Evolutionary conservation across 2,888 invertebrate genomes (phyloP).

Genomic region (Drosophila antonietae): DNA sequence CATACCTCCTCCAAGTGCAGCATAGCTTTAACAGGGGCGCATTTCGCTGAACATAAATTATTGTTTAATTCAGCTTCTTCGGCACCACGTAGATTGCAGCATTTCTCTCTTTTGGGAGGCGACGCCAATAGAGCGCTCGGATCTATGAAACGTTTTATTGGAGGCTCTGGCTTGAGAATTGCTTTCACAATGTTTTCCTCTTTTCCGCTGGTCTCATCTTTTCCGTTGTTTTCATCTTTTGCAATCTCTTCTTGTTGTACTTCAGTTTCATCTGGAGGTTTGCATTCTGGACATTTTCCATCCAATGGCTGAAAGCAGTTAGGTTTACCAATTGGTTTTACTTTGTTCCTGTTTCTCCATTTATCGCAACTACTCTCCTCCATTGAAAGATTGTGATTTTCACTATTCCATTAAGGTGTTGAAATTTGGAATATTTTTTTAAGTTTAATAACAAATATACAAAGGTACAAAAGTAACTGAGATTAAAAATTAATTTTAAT

Average conservation of each 20-base stretch:
- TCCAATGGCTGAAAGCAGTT: conserved; percentile 45
- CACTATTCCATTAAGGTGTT: conserved; percentile 29
- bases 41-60: conserved; percentile 50
- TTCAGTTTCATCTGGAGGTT: not conserved
- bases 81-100: conserved; percentile 45
- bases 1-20: conserved; percentile 61
- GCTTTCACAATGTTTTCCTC: conserved; percentile 5
- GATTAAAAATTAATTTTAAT: not conserved
- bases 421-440: conserved; percentile 12
- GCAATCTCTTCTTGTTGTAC: not conserved
- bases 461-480: not conserved
- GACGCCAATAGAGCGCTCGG: conserved; percentile 1
- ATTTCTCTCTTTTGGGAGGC: not conserved
- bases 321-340: conserved; percentile 1
- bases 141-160: conserved; percentile 40
- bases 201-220: conserved; percentile 3
- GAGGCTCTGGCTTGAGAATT: conserved; percentile 34
- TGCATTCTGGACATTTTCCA: conserved; percentile 50
- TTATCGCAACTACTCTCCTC: conserved; percentile 48
- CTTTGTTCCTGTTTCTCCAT: conserved; percentile 17
- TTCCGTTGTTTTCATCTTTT: conserved; percentile 1
- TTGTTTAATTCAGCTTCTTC: conserved; percentile 25
- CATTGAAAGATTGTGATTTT: conserved; percentile 21
- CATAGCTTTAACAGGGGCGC: conserved; percentile 47
- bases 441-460: not conserved